phyloP scores from a whole-genome alignment of 1,140 invertebrate genomes.

The Drosophila grimshawi region DNA sequence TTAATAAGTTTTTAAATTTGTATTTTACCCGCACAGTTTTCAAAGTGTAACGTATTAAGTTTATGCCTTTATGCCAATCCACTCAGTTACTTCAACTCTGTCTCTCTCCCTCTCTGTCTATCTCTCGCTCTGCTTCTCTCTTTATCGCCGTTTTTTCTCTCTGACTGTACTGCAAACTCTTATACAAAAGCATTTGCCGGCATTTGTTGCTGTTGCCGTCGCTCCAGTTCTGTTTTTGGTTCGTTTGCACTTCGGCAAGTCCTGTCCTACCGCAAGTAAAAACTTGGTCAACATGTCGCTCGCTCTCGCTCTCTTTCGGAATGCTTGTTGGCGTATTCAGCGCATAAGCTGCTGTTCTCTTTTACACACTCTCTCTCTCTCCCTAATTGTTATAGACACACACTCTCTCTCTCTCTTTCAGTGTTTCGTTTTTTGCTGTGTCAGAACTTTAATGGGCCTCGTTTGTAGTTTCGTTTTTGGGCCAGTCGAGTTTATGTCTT shows the following conservation, averaged over 20 bases:
- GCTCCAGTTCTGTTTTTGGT: slow-evolving; percentile 57
- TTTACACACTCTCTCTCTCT: too few species aligned
- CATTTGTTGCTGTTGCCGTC: slow-evolving; percentile 50
- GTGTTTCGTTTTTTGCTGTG: slow-evolving; percentile 12
- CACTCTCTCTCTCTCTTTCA: slow-evolving; percentile 6
- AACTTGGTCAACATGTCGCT: slow-evolving; percentile 60
- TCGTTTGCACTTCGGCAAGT: slow-evolving; percentile 7
- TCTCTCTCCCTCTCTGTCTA: background rate
- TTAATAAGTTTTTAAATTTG: too few species aligned
- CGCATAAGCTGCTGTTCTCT: slow-evolving; percentile 7
- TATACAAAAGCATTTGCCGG: slow-evolving; percentile 49
- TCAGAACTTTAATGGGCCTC: slow-evolving; percentile 22
- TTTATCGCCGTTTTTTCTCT: background rate
- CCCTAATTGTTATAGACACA: background rate
- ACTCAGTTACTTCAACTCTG: background rate
- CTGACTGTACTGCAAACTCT: slow-evolving; percentile 42
- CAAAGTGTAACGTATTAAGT: slow-evolving; percentile 1
- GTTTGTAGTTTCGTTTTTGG: slow-evolving; percentile 32
- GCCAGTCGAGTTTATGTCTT: slow-evolving; percentile 74
- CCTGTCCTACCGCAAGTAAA: slow-evolving; percentile 69
- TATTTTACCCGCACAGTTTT: background rate
- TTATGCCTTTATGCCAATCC: slow-evolving; percentile 20
- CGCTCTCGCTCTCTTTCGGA: slow-evolving; percentile 4
- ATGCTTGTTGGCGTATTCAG: slow-evolving; percentile 43
- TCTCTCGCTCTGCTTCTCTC: background rate